These are phyloP conservation scores for Schmidtea mediterranea DNA, from an alignment of 1,140 invertebrate species.

Conservation along the genomic window DNA sequence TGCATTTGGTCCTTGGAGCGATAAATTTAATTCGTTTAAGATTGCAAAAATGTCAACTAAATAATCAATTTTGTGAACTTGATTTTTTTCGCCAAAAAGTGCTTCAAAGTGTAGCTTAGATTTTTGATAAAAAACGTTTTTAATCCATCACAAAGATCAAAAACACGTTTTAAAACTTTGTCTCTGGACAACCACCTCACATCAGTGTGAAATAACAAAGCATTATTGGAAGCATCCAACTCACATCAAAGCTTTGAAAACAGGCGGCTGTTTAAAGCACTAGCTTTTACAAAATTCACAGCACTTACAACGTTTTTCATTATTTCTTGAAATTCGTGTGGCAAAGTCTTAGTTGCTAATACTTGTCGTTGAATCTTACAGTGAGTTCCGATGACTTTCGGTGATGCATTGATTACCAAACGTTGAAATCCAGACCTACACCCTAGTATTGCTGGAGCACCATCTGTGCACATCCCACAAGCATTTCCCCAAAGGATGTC, in stretches of 20 bases:
- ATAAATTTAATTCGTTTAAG: too few species aligned
- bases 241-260: conserved; percentile 11
- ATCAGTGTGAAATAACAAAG: too few species aligned
- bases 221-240: conserved; percentile 11
- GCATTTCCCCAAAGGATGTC: conserved; percentile 8
- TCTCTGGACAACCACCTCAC: too few species aligned
- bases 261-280: conserved; percentile 11
- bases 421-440: conserved; percentile 10
- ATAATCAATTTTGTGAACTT: too few species aligned
- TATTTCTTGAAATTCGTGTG: conserved; percentile 10
- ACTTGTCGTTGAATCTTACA: conserved; percentile 11
- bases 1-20: too few species aligned
- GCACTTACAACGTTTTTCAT: conserved; percentile 10
- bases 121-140: too few species aligned
- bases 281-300: conserved; percentile 13
- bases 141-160: too few species aligned
- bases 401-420: conserved; percentile 10
- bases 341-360: conserved; percentile 11
- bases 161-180: too few species aligned
- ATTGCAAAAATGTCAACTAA: too few species aligned
- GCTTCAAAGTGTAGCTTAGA: too few species aligned
- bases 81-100: too few species aligned
- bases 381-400: conserved; percentile 11
- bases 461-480: conserved; percentile 13
- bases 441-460: conserved; percentile 13